Base-by-base conservation (phyloP, 2,113 vertebrate genomes). In the Nanorana parkeri region DNA sequence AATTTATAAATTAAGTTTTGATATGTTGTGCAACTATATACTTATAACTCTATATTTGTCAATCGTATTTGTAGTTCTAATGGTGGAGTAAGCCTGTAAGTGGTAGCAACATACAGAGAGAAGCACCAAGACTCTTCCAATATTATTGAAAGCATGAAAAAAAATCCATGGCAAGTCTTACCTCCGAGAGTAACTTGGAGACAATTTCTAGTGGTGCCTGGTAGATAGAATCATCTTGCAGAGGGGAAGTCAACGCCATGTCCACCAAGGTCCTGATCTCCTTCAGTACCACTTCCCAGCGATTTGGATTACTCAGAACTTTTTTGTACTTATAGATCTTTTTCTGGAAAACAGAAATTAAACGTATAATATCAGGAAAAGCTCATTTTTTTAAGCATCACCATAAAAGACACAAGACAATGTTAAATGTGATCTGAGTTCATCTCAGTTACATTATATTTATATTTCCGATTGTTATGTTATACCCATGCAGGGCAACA, bases 291-390 rank as follows among this genome's bases (percentile, higher is more conserved):
- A 99, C 97, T 52, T 99, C 98, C 96, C 96, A 99, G 84, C 98
- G 97, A 83, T 96, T 96, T 0, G 97, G 97, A 89, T 99, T 97
- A 78, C 95, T 97, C 87, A 99, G 93, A 68, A 99, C 97, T 89
- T 99, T 99, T 67, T 97, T 96, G 86, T 99, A 99, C 88, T 99
- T 99, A 91, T 99, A 99, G 89, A 98, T 99, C 92, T 99, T 99
- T 95, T 99, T 99, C 98, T 99, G 91, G 63, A 85, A 84, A 77
- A 52, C 83, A 79, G 24, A 63, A 72, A 36, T 36, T 66, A 2
- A 1, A 74, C 1, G 13, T 0, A 60, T 15, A 1, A 13, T 13
- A 58, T 29, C 13, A 11, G 32, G 19, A 23, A 23, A 26, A 47
- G 2, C 1, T 47, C 3, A 36, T 4, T 36, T 36, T 4, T 36